Conservation (phyloP, 2,888 invertebrate genomes). For the Diaperis boleti region DNA sequence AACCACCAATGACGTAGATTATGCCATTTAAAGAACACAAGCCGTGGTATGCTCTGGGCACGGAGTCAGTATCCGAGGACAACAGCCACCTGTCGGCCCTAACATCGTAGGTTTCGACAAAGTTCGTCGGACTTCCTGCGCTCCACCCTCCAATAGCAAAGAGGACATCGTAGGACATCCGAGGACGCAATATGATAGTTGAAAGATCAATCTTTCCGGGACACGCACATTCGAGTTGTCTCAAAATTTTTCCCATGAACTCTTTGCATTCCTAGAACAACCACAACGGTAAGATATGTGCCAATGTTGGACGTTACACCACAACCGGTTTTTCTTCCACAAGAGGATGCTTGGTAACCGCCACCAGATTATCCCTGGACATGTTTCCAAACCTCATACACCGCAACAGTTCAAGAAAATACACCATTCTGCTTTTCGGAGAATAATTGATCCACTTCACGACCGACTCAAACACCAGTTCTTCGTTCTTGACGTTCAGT, state of each 20-base stretch:
- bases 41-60: slow-evolving; percentile 84
- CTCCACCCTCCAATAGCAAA: slow-evolving; percentile 90
- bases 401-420: slow-evolving; percentile 70
- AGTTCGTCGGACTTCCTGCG: slow-evolving; percentile 86
- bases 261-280: slow-evolving; percentile 54
- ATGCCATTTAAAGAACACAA: slow-evolving; percentile 77
- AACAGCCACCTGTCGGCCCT: slow-evolving; percentile 84
- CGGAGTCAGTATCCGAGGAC: slow-evolving; percentile 75
- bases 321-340: slow-evolving; percentile 23
- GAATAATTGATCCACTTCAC: slow-evolving; percentile 78
- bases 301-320: neutral
- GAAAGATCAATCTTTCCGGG: slow-evolving; percentile 6
- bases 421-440: slow-evolving; percentile 68
- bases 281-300: neutral
- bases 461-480: slow-evolving; percentile 80
- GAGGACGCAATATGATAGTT: slow-evolving; percentile 66
- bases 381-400: slow-evolving; percentile 76
- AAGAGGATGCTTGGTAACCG: slow-evolving; percentile 42
- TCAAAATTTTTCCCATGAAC: slow-evolving; percentile 53
- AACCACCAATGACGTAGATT: slow-evolving; percentile 86
- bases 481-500: slow-evolving; percentile 79
- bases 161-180: slow-evolving; percentile 82
- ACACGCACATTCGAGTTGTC: slow-evolving; percentile 43
- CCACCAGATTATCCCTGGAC: slow-evolving; percentile 50
- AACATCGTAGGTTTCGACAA: slow-evolving; percentile 82